phyloP scores from a whole-genome alignment of 1,140 invertebrate genomes.

The Rhizoglyphus robini region DNA sequence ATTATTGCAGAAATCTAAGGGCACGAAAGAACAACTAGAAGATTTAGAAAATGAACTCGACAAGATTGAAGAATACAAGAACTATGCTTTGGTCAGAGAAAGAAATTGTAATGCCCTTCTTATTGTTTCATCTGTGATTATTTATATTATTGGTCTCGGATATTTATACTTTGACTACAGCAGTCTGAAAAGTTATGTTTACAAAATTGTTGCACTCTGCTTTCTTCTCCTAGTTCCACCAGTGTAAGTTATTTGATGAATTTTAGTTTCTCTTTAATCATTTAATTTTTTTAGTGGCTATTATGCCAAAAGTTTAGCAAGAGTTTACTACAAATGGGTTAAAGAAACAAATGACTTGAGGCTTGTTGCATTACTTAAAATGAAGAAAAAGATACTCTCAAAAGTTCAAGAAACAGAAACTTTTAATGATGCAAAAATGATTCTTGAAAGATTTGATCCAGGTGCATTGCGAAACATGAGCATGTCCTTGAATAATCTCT shows the following conservation, averaged over 20 bases:
- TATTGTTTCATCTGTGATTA: slow-evolving; percentile 58
- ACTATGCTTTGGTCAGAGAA: slow-evolving; percentile 58
- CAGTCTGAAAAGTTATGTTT: background rate
- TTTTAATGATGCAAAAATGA: slow-evolving; percentile 87
- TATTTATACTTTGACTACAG: slow-evolving; percentile 65
- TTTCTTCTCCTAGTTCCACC: background rate
- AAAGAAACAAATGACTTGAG: slow-evolving; percentile 62
- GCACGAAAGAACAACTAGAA: slow-evolving; percentile 52
- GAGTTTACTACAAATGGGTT: slow-evolving; percentile 74
- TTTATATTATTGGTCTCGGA: slow-evolving; percentile 57
- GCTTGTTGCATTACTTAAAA: slow-evolving; percentile 52
- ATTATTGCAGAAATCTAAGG: slow-evolving; percentile 48
- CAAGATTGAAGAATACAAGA: slow-evolving; percentile 59
- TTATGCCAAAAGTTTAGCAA: slow-evolving; percentile 56
- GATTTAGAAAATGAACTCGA: slow-evolving; percentile 62
- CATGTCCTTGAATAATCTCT: background rate
- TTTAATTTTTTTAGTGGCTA: slow-evolving; percentile 47
- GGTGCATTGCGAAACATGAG: slow-evolving; percentile 37
- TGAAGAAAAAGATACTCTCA: slow-evolving; percentile 79
- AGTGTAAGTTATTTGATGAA: background rate
- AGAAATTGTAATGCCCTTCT: slow-evolving; percentile 62
- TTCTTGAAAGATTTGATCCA: slow-evolving; percentile 72
- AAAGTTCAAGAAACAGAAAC: slow-evolving; percentile 95
- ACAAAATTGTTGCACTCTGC: background rate
- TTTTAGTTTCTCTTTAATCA: slow-evolving; percentile 13